Evolutionary conservation across 2,888 invertebrate species (phyloP), one percentile per base, ranked within the genome.

Genomic region (Hedya salicella): DNA sequence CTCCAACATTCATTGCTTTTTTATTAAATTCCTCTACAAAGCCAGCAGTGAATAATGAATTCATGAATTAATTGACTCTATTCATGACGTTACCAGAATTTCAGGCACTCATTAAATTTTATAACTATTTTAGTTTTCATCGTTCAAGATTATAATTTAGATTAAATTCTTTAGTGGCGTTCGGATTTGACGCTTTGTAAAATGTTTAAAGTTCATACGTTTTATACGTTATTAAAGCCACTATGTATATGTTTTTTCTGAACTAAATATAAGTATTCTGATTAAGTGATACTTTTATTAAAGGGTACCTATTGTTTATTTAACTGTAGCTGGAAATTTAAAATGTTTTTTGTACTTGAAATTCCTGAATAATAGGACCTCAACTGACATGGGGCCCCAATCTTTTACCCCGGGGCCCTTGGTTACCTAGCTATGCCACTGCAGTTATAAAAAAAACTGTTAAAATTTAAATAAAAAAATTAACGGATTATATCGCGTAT

Each of bases 31-130:
- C 50, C 44, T 46, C 59, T 25, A 25, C 46, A 62, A 30, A 17
- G 48, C 8, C 44, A 62, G 42, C 42, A 44, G 36, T 36, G 39
- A 56, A 40, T 63, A 63, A 63, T 57, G 42, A 44, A 64, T 64
- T 57, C 50, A 50, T 57, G 64, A 64, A 64, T 57, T 64, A 64
- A 62, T 62, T 54, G 39, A 64, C 32, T 50, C 50, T 17, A 64
- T 64, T 64, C 56, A 57, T 57, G 21, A 36, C 32, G 57, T 44
- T 50, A 42, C 36, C 6, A 44, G 25, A 42, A n/a, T 59, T 52
- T 64, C 17, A 44, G 30, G 11, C 36, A 36, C 14, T 44, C 44
- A n/a, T 62, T 36, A 36, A 19, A 16, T 53, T 32, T 39, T 16
- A 40, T 25, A 30, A 30, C 25, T 50, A 49, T 40, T 40, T 39